phyloP scores from a whole-genome alignment of 2,797 vertebrate genomes.

The Coracias cyanogaster region DNA sequence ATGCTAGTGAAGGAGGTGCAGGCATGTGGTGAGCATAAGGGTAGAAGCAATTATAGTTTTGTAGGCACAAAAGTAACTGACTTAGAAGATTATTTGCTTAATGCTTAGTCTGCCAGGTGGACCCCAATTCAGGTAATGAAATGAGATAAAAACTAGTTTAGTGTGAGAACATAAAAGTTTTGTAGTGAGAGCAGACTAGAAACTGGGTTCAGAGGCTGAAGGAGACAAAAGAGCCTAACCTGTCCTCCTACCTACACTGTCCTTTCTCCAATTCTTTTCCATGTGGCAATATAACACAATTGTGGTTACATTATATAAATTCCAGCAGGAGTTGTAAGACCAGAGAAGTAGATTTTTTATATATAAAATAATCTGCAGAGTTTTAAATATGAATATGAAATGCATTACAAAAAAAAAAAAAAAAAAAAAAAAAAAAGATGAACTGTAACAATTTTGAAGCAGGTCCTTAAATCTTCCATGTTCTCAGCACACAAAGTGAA shows the following conservation, averaged over 20 bases:
- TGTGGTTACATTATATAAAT: not conserved
- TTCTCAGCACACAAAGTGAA: not conserved
- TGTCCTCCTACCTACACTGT: not conserved
- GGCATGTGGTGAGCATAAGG: not conserved
- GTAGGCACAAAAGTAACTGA: not conserved
- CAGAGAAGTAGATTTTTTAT: not conserved
- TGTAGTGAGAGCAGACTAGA: not conserved
- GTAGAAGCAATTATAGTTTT: not conserved
- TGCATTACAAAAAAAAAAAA: not conserved
- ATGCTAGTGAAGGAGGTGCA: not conserved
- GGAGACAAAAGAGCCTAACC: not conserved
- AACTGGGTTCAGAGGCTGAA: not conserved
- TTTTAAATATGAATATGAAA: not conserved
- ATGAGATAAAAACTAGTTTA: not conserved
- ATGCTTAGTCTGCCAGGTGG: not conserved
- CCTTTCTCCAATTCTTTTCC: not conserved
- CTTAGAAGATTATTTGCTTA: not conserved
- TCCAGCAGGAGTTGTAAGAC: not conserved
- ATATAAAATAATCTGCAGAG: not conserved
- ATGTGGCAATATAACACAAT: not conserved
- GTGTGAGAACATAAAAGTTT: not conserved
- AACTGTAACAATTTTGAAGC: not conserved
- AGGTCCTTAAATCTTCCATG: not conserved
- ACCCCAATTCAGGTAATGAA: not conserved
- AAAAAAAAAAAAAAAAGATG: not conserved